phyloP scores from a whole-genome alignment of 2,113 vertebrate genomes.

The Gyps fulvus region DNA sequence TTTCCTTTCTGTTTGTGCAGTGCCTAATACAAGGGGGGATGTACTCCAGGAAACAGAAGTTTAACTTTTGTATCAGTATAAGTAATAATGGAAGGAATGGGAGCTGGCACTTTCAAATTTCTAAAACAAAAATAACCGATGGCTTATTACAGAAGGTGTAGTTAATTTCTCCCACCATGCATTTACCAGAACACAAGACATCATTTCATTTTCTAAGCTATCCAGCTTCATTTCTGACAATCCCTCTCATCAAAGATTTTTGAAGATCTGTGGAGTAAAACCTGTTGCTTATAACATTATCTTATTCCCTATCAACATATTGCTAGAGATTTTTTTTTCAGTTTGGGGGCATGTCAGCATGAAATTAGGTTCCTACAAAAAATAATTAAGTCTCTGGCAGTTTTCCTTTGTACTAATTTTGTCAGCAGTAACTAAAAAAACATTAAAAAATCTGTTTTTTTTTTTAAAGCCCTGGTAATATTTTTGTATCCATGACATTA shows the following conservation, averaged over 20 bases:
- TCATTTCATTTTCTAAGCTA: background rate
- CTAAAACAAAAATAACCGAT: background rate
- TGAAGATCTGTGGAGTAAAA: background rate
- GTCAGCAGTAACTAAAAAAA: background rate
- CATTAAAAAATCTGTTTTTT: fast-evolving
- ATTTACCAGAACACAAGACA: background rate
- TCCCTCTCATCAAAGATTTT: background rate
- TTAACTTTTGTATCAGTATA: background rate
- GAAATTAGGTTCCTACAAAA: background rate
- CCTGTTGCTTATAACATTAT: background rate
- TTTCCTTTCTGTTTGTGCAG: background rate
- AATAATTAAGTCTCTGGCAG: background rate
- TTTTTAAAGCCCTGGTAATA: background rate
- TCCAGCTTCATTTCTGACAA: background rate
- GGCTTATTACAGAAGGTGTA: background rate
- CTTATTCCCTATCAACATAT: background rate
- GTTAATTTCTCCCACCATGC: background rate
- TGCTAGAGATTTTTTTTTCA: background rate
- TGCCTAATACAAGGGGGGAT: background rate
- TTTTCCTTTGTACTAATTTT: background rate
- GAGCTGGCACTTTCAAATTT: background rate
- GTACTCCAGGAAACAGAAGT: background rate
- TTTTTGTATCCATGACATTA: background rate
- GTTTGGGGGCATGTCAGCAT: background rate
- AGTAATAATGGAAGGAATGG: background rate